Percentiles rank a stretch among this genome's conserved stretches.
These are phyloP conservation scores for Anoplolepis gracilipes DNA, from an alignment of 1,140 invertebrate species.

Conservation along the genomic window DNA sequence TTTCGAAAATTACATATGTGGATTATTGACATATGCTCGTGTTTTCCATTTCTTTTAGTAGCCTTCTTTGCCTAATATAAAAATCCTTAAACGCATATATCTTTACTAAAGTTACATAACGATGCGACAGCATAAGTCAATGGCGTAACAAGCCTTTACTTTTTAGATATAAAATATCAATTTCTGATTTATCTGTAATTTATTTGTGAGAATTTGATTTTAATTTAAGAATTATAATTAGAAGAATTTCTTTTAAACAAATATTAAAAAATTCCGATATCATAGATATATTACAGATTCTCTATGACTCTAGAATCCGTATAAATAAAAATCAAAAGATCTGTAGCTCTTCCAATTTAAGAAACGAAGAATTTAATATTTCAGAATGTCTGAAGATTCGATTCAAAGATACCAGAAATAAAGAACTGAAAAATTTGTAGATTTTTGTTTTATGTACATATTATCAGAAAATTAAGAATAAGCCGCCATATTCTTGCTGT, in stretches of 20 bases:
- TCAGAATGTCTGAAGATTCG: neutral
- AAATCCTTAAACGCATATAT: conserved; percentile 36
- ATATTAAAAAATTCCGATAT: neutral
- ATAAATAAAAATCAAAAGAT: neutral
- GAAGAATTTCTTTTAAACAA: neutral
- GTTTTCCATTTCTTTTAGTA: neutral
- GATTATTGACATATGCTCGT: neutral
- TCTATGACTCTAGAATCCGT: neutral
- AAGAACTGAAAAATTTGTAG: neutral
- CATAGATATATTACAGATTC: neutral
- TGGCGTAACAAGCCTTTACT: neutral
- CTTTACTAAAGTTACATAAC: conserved; percentile 24
- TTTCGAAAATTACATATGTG: neutral
- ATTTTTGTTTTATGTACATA: neutral
- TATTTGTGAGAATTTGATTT: neutral
- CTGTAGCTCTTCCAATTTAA: neutral
- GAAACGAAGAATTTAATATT: neutral
- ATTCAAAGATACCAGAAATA: neutral
- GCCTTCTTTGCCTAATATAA: neutral
- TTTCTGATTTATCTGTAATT: neutral
- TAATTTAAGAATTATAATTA: conserved; percentile 8
- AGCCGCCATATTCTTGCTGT: neutral
- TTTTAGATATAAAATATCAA: neutral
- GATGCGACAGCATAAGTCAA: neutral
- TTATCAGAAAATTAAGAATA: neutral